phyloP scores from a whole-genome alignment of 2,797 vertebrate genomes.

The Garrulus glandarius region DNA sequence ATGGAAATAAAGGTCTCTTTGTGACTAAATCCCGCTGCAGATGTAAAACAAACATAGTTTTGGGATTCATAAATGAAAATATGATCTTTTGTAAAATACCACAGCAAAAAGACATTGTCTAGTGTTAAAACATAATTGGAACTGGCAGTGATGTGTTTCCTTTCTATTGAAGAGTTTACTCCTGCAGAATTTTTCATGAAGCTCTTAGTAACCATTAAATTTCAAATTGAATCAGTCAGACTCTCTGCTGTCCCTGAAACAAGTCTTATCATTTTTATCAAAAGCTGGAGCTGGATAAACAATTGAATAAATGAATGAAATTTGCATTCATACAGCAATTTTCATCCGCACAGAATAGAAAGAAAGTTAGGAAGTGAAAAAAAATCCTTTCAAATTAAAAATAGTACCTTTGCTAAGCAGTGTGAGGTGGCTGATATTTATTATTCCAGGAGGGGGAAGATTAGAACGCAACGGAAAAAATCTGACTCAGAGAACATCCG shows the following conservation, averaged over 20 bases:
- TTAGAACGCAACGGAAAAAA: neutral
- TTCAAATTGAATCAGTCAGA: constrained; percentile 5
- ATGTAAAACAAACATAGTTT: neutral
- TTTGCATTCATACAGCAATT: constrained; percentile 13
- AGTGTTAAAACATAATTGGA: neutral
- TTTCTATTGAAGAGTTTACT: neutral
- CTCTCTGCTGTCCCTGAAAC: neutral
- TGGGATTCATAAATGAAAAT: neutral
- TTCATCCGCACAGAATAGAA: neutral
- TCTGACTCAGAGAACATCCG: neutral
- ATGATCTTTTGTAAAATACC: neutral
- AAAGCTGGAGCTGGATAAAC: neutral
- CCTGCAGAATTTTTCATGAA: neutral
- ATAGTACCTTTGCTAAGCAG: neutral
- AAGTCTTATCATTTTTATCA: constrained; percentile 13
- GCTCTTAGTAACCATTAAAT: neutral
- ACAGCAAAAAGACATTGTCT: neutral
- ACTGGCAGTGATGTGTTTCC: neutral
- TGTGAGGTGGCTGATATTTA: neutral
- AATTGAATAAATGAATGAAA: constrained; percentile 35
- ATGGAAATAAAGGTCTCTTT: neutral
- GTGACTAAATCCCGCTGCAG: neutral
- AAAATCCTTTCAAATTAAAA: neutral
- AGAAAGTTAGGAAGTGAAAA: neutral
- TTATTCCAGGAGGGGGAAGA: neutral